Base-by-base conservation (phyloP, 2,888 invertebrate species). In the Malthinus seriepunctatus region DNA sequence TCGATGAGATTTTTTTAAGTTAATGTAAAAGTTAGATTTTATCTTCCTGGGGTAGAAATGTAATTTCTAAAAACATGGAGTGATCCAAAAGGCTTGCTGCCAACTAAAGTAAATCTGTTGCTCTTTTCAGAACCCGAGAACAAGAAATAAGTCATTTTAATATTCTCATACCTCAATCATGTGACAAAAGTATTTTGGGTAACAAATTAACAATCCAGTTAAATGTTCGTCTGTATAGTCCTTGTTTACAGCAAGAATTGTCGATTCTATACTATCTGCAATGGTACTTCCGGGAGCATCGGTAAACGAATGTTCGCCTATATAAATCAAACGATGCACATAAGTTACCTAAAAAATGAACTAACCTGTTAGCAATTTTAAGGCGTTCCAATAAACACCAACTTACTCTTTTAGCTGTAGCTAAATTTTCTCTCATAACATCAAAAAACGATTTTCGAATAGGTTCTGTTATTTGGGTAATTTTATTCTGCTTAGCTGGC, bases 271-370 rank as follows among this genome's bases (percentile, higher is more conserved):
- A 31, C 76, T 67, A 23, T 71, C 54, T 47, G 78, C 77, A 38
- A 81, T 70, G 53, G 79, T 78, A 6, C 32, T 42, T 3, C 77
- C 73, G 10, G 7, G 8, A 64, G 76, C 77, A 0, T 70, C 61
- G 33, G 11, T 15, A 46, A 80, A 63, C 1, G 72, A 69, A 63
- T 82, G 82, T 56, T 82, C 81, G 1, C 82, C 82, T 3, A 75
- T 73, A 63, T 82, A 83, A 60, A 82, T 76, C 72, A 81, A 76
- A 37, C 82, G 80, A 63, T 79, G 75, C 1, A 80, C 79, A 60
- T 78, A 82, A 4, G 79, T 71, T 79, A 79, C 81, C 83, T 83
- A 74, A 33, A 59, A 79, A 46, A 8, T 44, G 11, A 23, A n/a
- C 10, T 37, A 31, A 8, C 15, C 12, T 32, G 8, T 32, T 53